Conservation (phyloP, 2,888 invertebrate species). For the Aphodius granarius region DNA sequence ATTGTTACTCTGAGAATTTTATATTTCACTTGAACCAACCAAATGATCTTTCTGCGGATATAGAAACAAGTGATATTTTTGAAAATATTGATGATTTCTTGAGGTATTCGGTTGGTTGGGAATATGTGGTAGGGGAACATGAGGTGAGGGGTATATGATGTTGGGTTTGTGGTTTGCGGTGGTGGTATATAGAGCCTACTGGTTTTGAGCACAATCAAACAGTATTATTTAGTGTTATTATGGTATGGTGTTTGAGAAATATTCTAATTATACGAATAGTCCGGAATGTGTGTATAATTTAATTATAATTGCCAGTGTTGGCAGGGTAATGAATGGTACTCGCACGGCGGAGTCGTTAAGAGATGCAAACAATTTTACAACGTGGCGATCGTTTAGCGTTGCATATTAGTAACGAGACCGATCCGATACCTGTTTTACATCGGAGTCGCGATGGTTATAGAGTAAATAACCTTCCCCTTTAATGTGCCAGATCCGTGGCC, state of each 20-base stretch:
- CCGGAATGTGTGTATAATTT: neutral
- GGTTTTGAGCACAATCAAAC: neutral
- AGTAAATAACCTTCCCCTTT: neutral
- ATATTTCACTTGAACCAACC: no score
- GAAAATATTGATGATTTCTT: no score
- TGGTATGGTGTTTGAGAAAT: neutral
- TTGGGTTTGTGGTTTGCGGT: neutral
- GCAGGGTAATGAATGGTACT: neutral
- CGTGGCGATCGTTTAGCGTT: neutral
- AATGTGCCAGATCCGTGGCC: neutral
- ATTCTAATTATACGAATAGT: neutral
- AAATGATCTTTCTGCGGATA: no score
- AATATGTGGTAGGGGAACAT: no score
- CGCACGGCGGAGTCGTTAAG: neutral
- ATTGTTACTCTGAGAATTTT: no score
- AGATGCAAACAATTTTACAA: neutral
- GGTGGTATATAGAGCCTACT: neutral
- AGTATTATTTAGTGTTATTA: neutral
- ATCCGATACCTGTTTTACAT: neutral
- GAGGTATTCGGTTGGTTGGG: no score
- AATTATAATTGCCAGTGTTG: neutral
- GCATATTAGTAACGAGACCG: neutral
- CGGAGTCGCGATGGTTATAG: neutral
- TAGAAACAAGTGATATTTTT: no score
- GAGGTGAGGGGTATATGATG: neutral